Percentiles rank a stretch among this genome's conserved stretches.
Conservation (phyloP, 1,140 invertebrate genomes). For the Pemphigus obesinymphae region DNA sequence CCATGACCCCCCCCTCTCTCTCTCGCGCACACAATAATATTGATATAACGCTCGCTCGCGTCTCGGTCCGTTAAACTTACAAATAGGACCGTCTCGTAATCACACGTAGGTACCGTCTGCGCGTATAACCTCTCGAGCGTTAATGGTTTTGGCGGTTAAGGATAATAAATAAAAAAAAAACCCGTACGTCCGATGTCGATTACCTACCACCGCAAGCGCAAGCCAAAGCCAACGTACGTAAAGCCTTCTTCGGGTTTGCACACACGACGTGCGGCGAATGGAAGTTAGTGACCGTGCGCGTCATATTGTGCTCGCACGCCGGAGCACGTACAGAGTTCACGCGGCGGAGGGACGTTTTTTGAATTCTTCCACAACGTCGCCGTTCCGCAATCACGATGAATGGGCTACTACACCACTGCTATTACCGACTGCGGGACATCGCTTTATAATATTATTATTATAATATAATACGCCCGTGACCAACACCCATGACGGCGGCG, state of each 20-base stretch:
- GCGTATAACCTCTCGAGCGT: background rate
- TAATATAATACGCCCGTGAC: constrained; percentile 8
- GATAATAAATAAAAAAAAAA: background rate
- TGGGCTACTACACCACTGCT: background rate
- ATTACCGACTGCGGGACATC: background rate
- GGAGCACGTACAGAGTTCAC: background rate
- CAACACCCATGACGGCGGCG: constrained; percentile 37
- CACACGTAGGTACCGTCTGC: background rate
- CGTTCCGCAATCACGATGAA: constrained; percentile 11
- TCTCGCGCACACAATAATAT: too few species aligned
- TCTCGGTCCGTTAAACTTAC: constrained; percentile 40
- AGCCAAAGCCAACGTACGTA: background rate
- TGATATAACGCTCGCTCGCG: background rate
- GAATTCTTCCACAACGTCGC: background rate
- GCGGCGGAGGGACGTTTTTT: background rate
- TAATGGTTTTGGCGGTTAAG: background rate
- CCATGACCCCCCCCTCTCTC: background rate
- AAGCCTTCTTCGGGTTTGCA: too few species aligned
- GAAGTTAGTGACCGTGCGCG: too few species aligned
- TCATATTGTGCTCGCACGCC: background rate
- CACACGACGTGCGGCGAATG: too few species aligned
- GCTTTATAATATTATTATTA: background rate
- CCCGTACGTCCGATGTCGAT: background rate
- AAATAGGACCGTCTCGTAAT: constrained; percentile 16
- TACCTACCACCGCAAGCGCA: too few species aligned